These are phyloP conservation scores for Coelopa pilipes DNA, from an alignment of 2,888 invertebrate genomes.

Conservation along the genomic window DNA sequence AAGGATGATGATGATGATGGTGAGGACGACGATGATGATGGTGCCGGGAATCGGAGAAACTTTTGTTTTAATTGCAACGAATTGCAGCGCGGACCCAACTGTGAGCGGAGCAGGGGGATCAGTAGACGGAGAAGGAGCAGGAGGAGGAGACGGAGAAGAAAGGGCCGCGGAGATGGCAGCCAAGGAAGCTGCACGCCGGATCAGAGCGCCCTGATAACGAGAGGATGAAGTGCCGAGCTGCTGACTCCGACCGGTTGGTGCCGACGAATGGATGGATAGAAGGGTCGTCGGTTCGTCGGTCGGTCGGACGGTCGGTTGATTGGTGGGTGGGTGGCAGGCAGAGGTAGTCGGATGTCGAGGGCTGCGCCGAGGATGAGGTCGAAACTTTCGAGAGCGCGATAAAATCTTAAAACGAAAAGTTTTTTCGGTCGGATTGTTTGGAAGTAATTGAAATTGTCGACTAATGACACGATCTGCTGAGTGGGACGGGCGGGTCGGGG, in stretches of 20 bases:
- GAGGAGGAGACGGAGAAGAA: not conserved
- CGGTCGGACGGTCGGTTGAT: too few species aligned
- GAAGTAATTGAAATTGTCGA: constrained; percentile 32
- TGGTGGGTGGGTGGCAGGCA: not conserved
- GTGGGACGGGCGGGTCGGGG: too few species aligned
- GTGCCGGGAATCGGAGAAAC: constrained; percentile 10
- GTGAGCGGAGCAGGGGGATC: not conserved
- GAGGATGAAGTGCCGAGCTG: not conserved
- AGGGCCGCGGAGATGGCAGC: not conserved
- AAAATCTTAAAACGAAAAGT: constrained; percentile 33
- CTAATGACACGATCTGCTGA: constrained; percentile 21
- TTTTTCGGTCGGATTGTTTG: constrained; percentile 34
- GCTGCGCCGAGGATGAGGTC: not conserved
- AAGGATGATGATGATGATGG: not conserved
- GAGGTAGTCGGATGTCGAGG: not conserved
- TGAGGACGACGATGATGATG: not conserved
- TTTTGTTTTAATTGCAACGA: constrained; percentile 36
- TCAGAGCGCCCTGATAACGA: too few species aligned
- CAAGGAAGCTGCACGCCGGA: not conserved
- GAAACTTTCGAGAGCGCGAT: constrained; percentile 19
- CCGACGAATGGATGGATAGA: not conserved
- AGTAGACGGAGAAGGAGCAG: not conserved
- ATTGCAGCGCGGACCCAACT: constrained; percentile 22
- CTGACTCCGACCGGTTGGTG: not conserved
- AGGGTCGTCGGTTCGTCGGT: not conserved